Conservation (phyloP, 2,113 vertebrate genomes). For the Willisornis vidua region DNA sequence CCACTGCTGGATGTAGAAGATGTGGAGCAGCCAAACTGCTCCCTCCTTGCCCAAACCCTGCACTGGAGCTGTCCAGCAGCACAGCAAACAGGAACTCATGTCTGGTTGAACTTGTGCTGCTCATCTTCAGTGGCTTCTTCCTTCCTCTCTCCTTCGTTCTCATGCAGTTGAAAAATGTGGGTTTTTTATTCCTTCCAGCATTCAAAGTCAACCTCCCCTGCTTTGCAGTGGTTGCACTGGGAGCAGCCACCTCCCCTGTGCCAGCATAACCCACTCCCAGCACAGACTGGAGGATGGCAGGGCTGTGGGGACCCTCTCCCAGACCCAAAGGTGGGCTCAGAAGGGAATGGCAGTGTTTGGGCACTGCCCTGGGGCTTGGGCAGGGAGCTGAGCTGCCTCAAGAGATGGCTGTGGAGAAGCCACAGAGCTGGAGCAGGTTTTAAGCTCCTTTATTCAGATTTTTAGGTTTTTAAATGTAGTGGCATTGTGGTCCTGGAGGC, state of each 20-base stretch:
- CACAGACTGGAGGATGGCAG: background rate
- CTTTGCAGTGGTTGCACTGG: background rate
- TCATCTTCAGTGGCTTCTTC: background rate
- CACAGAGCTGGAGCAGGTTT: background rate
- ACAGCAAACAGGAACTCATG: rapidly evolving
- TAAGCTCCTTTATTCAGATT: background rate
- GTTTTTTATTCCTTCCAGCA: background rate
- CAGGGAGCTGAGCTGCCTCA: background rate
- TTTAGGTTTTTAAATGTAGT: background rate
- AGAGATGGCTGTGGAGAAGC: background rate
- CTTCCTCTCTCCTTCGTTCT: background rate
- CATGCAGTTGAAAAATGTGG: background rate
- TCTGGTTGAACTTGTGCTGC: background rate
- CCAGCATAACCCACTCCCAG: rapidly evolving
- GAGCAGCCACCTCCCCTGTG: background rate
- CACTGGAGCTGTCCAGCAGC: background rate
- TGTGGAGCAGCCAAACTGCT: too few relatives aligned
- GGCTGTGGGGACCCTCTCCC: background rate
- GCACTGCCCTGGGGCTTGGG: background rate
- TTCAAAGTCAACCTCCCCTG: rapidly evolving
- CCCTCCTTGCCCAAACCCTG: too few relatives aligned
- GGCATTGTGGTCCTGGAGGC: background rate
- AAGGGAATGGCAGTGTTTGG: rapidly evolving
- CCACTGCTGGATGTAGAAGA: too few relatives aligned
- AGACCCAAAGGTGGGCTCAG: too few relatives aligned